Evolutionary conservation across 2,888 invertebrate genomes (phyloP).

Genomic region (Mantis religiosa): DNA sequence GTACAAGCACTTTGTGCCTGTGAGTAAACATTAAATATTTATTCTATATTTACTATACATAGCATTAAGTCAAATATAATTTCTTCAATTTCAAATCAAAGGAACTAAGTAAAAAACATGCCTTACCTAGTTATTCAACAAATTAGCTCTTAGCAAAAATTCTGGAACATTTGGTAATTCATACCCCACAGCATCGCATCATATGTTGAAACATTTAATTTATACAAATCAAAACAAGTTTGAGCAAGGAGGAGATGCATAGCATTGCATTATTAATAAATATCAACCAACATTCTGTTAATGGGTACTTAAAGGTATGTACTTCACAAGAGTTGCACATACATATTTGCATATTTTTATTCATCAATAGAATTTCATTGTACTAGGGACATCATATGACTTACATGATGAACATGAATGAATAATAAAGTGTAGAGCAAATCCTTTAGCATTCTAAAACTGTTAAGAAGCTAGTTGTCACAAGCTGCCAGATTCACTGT

Average conservation of each 20-base stretch:
- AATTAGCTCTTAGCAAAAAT: background rate
- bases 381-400: background rate
- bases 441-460: background rate
- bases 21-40: background rate
- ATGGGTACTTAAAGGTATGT: background rate
- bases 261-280: background rate
- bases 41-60: background rate
- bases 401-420: background rate
- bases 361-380: background rate
- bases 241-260: background rate
- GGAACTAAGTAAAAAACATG: background rate
- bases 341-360: background rate
- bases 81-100: background rate
- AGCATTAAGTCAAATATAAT: background rate
- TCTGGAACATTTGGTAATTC: background rate
- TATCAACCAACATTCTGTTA: background rate
- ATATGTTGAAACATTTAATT: background rate
- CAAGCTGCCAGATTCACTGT: background rate
- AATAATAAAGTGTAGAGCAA: background rate
- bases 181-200: background rate
- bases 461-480: background rate
- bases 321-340: background rate
- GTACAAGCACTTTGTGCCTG: background rate
- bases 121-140: background rate
- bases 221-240: background rate